These are phyloP conservation scores for Dasyurus viverrinus DNA, from an alignment of 2,113 vertebrate genomes.

Conservation along the genomic window DNA sequence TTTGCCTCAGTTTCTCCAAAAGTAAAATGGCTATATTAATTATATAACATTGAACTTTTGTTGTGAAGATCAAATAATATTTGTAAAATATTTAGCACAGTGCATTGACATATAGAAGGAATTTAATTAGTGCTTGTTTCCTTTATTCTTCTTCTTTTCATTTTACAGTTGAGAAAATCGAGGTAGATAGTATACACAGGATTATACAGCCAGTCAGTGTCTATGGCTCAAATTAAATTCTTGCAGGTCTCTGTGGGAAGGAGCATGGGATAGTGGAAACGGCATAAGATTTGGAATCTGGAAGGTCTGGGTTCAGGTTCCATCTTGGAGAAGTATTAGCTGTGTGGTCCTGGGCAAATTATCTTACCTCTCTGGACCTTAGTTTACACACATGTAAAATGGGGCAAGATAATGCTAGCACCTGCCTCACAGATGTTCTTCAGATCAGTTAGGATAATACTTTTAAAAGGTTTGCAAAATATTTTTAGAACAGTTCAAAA, in stretches of 20 bases:
- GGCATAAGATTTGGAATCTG: too few species aligned
- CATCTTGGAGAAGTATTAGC: too few species aligned
- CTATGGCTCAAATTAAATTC: not conserved
- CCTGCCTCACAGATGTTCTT: not conserved
- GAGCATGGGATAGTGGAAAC: too few species aligned
- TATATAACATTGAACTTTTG: not conserved
- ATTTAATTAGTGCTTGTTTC: not conserved
- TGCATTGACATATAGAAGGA: not conserved
- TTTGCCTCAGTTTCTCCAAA: not conserved
- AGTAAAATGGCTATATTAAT: not conserved
- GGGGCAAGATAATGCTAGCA: not conserved
- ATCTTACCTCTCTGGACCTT: too few species aligned
- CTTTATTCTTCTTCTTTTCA: not conserved
- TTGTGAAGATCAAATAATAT: not conserved
- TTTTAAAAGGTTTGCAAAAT: too few species aligned
- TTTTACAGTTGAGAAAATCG: not conserved
- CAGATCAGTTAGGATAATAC: not conserved
- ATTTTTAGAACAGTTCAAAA: too few species aligned
- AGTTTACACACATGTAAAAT: not conserved
- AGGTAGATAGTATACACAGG: not conserved
- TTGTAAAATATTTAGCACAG: not conserved
- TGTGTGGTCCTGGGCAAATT: too few species aligned
- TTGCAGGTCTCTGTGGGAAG: not conserved
- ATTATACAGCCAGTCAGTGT: not conserved
- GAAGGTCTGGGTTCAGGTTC: too few species aligned